These are phyloP conservation scores for Drosophila mimica DNA, from an alignment of 2,888 invertebrate genomes.

Conservation along the genomic window DNA sequence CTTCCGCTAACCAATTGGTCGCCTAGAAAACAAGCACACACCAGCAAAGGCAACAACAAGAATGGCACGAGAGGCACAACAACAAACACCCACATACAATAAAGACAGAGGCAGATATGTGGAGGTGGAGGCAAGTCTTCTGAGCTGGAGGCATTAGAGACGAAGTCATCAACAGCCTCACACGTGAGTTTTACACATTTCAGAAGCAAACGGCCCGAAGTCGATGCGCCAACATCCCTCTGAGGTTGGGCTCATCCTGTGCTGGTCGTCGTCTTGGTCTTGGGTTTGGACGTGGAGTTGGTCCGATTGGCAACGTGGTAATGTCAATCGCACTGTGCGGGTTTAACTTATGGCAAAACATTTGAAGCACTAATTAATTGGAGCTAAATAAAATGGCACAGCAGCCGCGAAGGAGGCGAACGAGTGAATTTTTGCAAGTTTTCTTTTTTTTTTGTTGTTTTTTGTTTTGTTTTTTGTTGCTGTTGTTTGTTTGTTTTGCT, in stretches of 20 bases:
- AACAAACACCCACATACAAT: constrained; percentile 50
- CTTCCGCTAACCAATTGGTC: constrained; percentile 47
- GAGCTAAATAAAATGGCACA: constrained; percentile 85
- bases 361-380: constrained; percentile 85
- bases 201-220: constrained; percentile 64
- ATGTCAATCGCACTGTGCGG: constrained; percentile 80
- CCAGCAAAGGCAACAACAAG: constrained; percentile 6
- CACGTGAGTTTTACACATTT: constrained; percentile 78
- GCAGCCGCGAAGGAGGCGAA: constrained; percentile 59
- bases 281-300: constrained; percentile 33
- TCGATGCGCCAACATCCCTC: constrained; percentile 42
- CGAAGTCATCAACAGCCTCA: constrained; percentile 73
- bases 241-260: constrained; percentile 26
- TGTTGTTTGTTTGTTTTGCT: constrained; percentile 9
- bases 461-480: constrained; percentile 12
- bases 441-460: background rate
- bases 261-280: constrained; percentile 16
- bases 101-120: constrained; percentile 11
- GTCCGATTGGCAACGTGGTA: constrained; percentile 73
- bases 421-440: constrained; percentile 27
- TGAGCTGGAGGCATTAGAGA: constrained; percentile 9
- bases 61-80: constrained; percentile 4
- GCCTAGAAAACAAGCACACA: constrained; percentile 34
- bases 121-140: background rate
- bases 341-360: constrained; percentile 85